Base-by-base conservation (phyloP, 1,140 invertebrate species). In the Nasonia vitripennis region DNA sequence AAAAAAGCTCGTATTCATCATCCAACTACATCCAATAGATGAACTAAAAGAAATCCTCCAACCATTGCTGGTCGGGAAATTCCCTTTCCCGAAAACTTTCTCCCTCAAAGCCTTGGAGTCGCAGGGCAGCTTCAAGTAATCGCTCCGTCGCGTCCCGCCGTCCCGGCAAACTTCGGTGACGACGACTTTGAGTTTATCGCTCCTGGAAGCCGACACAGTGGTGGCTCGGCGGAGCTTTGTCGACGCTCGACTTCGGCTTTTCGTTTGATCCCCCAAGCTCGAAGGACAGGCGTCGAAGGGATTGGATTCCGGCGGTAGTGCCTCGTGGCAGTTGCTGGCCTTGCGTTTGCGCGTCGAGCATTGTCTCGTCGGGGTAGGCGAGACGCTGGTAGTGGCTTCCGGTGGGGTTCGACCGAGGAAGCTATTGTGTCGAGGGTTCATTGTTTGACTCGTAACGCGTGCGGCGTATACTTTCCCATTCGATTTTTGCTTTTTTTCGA, bases 141-240 rank as follows among this genome's bases (percentile, higher is more conserved):
- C 75, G 23, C 14, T 23, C 23, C 23, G 10, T 0, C 17, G 12
- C 14, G 2, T 45, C 31, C 23, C 45, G 9, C 67, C n/a, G 1
- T 10, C 11, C 23, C 0, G 10, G 14, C 48, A 27, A 83, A 62
- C 12, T 23, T 88, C 86, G 55, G 84, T 88, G 85, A 88, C 81
- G 86, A 87, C 80, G 75, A 87, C 83, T 84, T 41, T 71, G 14
- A 83, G 71, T 81, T 87, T 84, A 81, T 88, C 68, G 86, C 87
- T 48, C 34, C 55, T 14, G 2, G n/a, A 27, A 23, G n/a, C 10
- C 20, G 51, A 7, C 6, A 20, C 55, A 5, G 17, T 14, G 51
- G 14, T n/a, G 55, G 55, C 20, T 17, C n/a, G 14, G n/a, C 17
- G 17, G 17, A 20, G 55, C 55, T 62, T 62, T 5, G 17, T 62